Evolutionary conservation across 2,888 invertebrate genomes (phyloP).

Genomic region (Drosophila flavopinicola): DNA sequence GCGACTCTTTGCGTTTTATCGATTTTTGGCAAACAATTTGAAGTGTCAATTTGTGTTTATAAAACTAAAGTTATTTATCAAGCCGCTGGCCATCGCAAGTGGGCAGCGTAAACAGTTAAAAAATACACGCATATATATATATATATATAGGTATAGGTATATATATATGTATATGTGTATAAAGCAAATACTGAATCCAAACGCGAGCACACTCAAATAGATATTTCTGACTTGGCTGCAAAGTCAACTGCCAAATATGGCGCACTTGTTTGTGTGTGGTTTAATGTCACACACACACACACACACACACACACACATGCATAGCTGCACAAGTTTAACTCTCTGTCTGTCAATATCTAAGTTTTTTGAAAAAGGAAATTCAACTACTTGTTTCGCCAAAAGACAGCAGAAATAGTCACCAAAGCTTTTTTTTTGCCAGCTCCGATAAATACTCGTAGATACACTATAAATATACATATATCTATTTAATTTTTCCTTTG

Average conservation of each 20-base stretch:
- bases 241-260: conserved; percentile 82
- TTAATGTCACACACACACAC: conserved; percentile 69
- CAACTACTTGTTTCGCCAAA: conserved; percentile 78
- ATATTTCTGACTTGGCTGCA: conserved; percentile 65
- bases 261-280: conserved; percentile 70
- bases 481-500: conserved; percentile 25
- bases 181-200: conserved; percentile 36
- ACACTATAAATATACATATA: conserved; percentile 9
- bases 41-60: conserved; percentile 78
- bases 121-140: not conserved
- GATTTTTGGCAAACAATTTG: conserved; percentile 66
- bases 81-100: conserved; percentile 61
- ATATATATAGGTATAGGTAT: conserved; percentile 1
- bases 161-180: conserved; percentile 8
- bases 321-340: conserved; percentile 60
- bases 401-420: conserved; percentile 64
- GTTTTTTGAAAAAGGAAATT: conserved; percentile 77
- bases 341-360: conserved; percentile 71
- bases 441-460: conserved; percentile 41
- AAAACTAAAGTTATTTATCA: conserved; percentile 75
- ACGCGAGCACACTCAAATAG: conserved; percentile 47
- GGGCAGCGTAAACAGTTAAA: conserved; percentile 73
- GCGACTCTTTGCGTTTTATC: conserved; percentile 14
- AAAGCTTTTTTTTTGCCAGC: conserved; percentile 26
- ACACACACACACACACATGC: conserved; percentile 21